A percentile compares a stretch with the other conserved stretches of the same genome.
Conservation (phyloP, 1,140 invertebrate species). For the Drepana arcuata region DNA sequence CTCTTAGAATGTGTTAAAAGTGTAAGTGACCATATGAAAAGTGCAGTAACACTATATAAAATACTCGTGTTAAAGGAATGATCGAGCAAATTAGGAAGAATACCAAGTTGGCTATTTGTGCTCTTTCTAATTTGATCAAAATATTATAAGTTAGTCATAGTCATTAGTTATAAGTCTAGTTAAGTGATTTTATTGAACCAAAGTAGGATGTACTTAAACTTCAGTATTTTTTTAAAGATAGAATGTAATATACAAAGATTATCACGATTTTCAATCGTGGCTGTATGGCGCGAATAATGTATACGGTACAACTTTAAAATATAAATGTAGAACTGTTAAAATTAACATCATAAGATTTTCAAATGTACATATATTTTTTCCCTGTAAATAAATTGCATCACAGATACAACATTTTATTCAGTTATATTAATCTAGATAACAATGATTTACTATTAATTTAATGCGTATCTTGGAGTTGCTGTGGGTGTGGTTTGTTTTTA, state of each 20-base stretch:
- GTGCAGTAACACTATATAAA: background rate
- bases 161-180: no score
- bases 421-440: no score
- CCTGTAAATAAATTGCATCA: conserved; percentile 10
- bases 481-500: conserved; percentile 24
- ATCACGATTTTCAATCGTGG: no score
- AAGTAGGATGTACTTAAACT: no score
- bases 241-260: no score
- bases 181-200: no score
- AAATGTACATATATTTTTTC: conserved; percentile 1
- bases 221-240: no score
- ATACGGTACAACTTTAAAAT: background rate
- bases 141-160: background rate
- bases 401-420: no score
- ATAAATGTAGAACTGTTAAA: no score
- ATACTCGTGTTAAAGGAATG: background rate
- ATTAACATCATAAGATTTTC: no score
- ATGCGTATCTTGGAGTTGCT: conserved; percentile 9
- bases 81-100: conserved; percentile 36
- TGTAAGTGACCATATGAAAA: background rate
- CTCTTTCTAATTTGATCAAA: conserved; percentile 40
- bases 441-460: background rate
- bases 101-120: conserved; percentile 15
- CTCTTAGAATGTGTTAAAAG: background rate
- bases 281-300: background rate